Evolutionary conservation across 2,797 vertebrate species (phyloP).

Genomic region (Pseudochirops cupreus): DNA sequence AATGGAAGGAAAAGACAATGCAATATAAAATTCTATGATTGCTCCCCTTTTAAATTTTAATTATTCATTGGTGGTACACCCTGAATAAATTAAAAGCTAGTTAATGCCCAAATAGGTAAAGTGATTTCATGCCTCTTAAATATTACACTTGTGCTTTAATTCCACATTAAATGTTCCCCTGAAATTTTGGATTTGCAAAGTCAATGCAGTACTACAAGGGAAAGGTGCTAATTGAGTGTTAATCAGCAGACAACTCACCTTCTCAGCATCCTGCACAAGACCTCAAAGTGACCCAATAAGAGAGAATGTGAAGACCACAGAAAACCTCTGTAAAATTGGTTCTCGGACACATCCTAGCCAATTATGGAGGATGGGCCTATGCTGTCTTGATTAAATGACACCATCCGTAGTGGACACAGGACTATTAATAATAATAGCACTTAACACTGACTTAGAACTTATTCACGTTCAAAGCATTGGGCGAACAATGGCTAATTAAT

Average conservation of each 20-base stretch:
- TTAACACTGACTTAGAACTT: constrained; percentile 65
- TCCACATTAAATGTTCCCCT: constrained; percentile 77
- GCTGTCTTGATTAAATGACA: constrained; percentile 77
- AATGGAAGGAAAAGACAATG: constrained; percentile 66
- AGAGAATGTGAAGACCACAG: constrained; percentile 78
- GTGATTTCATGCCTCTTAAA: constrained; percentile 82
- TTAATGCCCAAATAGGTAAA: constrained; percentile 80
- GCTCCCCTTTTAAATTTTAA: constrained; percentile 72
- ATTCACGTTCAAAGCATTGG: constrained; percentile 64
- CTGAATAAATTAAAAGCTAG: constrained; percentile 82
- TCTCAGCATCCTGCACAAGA: constrained; percentile 75
- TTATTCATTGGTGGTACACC: constrained; percentile 75
- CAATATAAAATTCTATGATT: constrained; percentile 65
- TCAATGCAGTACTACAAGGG: constrained; percentile 76
- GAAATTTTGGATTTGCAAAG: constrained; percentile 84
- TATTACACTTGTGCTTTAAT: constrained; percentile 81
- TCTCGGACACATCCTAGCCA: constrained; percentile 78
- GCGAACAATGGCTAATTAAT: constrained; percentile 62
- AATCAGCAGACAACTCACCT: constrained; percentile 83
- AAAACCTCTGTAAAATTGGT: constrained; percentile 69
- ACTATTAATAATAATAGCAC: constrained; percentile 75
- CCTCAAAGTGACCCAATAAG: constrained; percentile 79
- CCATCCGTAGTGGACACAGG: constrained; percentile 57
- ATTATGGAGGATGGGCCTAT: constrained; percentile 78
- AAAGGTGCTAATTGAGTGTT: constrained; percentile 86